These are phyloP conservation scores for Ichneumoninae sp. DNA, from an alignment of 2,888 invertebrate genomes.

Conservation along the genomic window DNA sequence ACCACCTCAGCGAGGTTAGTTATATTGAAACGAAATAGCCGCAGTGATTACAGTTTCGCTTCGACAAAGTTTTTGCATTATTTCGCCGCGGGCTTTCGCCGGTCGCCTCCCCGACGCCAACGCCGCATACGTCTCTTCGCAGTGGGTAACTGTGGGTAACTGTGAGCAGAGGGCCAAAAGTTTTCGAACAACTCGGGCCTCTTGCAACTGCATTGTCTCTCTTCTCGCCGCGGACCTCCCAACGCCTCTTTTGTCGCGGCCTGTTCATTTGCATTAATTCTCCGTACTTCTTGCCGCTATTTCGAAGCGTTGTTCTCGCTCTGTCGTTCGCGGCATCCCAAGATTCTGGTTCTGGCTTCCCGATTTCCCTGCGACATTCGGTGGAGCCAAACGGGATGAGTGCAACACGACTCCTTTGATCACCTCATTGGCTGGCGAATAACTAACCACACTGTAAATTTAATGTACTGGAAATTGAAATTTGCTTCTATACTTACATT, in stretches of 20 bases:
- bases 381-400: background rate
- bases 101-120: conserved; percentile 2
- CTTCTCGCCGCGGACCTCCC: background rate
- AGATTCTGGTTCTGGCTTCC: background rate
- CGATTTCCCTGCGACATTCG: background rate
- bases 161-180: conserved; percentile 62
- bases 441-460: background rate
- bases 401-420: background rate
- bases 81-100: conserved; percentile 35
- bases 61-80: conserved; percentile 59
- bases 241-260: conserved; percentile 45
- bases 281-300: conserved; percentile 1
- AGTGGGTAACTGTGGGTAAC: conserved; percentile 61
- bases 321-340: background rate
- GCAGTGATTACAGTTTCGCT: conserved; percentile 51
- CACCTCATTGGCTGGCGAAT: background rate
- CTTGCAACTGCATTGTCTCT: conserved; percentile 38
- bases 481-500: no score
- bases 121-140: conserved; percentile 57
- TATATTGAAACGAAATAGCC: conserved; percentile 47
- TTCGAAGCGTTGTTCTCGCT: conserved; percentile 4
- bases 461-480: no score
- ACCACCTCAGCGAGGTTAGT: conserved; percentile 17
- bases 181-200: conserved; percentile 55
- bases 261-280: conserved; percentile 49